Evolutionary conservation across 2,888 invertebrate species (phyloP).

Genomic region (Pheosia tremula): DNA sequence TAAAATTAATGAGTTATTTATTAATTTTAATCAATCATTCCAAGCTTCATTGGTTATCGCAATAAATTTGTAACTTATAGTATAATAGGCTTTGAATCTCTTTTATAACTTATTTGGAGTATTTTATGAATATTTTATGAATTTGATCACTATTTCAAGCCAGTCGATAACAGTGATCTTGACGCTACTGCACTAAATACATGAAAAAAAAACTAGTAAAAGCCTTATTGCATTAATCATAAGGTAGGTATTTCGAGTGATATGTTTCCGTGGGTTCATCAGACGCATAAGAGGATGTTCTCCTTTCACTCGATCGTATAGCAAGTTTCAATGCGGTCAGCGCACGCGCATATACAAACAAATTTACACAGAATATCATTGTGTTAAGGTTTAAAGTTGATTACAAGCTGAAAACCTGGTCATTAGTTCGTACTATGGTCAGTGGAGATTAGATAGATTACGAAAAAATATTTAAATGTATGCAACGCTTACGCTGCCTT

Average conservation of each 20-base stretch:
- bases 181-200: background rate
- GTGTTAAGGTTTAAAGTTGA: constrained; percentile 14
- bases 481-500: constrained; percentile 16
- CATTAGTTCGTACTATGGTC: constrained; percentile 28
- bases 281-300: constrained; percentile 36
- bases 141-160: too few species aligned
- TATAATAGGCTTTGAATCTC: too few species aligned
- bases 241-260: background rate
- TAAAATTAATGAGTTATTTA: background rate
- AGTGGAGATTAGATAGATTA: constrained; percentile 25
- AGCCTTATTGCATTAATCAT: background rate
- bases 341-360: constrained; percentile 8
- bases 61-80: background rate
- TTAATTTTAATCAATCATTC: background rate
- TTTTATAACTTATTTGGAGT: too few species aligned
- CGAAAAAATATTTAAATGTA: constrained; percentile 15
- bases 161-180: too few species aligned
- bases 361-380: background rate
- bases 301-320: constrained; percentile 49
- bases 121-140: too few species aligned
- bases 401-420: constrained; percentile 9
- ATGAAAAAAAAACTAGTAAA: background rate
- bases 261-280: background rate
- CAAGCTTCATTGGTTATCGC: background rate
- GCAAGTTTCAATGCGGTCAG: constrained; percentile 47